phyloP scores from a whole-genome alignment of 2,888 invertebrate species.

The Lysandra bellargus region DNA sequence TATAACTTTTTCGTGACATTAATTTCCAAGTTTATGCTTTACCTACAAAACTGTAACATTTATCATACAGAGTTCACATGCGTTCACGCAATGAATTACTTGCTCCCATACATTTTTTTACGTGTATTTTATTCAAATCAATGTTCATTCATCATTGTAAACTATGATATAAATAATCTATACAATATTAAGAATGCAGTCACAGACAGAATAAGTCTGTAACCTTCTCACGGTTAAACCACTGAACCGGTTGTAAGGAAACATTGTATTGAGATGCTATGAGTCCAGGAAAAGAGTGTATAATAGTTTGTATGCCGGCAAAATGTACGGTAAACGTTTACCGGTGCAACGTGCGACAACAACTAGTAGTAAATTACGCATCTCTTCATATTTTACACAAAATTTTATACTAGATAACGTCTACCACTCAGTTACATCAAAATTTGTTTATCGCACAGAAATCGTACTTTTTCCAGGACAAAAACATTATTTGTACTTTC shows the following conservation, averaged over 20 bases:
- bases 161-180: background rate
- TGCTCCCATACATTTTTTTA: background rate
- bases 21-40: conserved; percentile 18
- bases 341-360: too few species aligned
- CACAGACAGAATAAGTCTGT: too few species aligned
- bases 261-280: too few species aligned
- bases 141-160: background rate
- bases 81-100: background rate
- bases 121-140: background rate
- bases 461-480: too few species aligned
- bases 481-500: too few species aligned
- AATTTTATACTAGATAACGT: background rate
- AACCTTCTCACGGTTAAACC: too few species aligned
- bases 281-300: too few species aligned
- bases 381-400: background rate
- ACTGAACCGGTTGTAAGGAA: too few species aligned
- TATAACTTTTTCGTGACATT: conserved; percentile 6
- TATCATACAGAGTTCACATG: background rate
- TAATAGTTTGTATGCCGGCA: too few species aligned
- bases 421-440: too few species aligned
- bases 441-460: too few species aligned
- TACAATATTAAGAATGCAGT: background rate
- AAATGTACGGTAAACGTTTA: too few species aligned
- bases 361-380: background rate
- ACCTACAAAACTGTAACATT: conserved; percentile 2